Conservation (phyloP, 2,888 invertebrate genomes). For the Eristalinus sepulchralis region DNA sequence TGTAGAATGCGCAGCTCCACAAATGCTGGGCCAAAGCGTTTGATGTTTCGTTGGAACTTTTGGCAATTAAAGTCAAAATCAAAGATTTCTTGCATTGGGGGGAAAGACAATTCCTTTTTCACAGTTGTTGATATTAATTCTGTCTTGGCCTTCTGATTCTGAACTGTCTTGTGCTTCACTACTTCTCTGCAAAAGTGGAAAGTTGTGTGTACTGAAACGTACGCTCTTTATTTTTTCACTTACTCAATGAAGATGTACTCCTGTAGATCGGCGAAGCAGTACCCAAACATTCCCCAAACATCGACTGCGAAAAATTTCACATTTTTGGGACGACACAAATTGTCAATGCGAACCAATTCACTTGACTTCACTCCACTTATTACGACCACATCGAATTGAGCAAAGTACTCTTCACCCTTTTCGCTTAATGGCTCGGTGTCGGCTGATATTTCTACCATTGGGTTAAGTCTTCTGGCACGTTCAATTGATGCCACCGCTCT, state of each 20-base stretch:
- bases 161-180: slow-evolving; percentile 80
- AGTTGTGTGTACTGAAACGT: neutral
- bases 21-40: slow-evolving; percentile 87
- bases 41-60: slow-evolving; percentile 84
- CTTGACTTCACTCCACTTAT: slow-evolving; percentile 88
- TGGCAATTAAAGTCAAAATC: slow-evolving; percentile 85
- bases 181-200: slow-evolving; percentile 81
- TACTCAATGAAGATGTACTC: slow-evolving; percentile 91
- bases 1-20: slow-evolving; percentile 86
- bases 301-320: slow-evolving; percentile 94
- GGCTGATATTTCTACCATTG: slow-evolving; percentile 92
- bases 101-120: slow-evolving; percentile 85
- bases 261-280: slow-evolving; percentile 93
- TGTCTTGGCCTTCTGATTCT: slow-evolving; percentile 82
- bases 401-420: slow-evolving; percentile 88
- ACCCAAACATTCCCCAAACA: slow-evolving; percentile 96
- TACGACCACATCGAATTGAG: slow-evolving; percentile 91
- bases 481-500: slow-evolving; percentile 91
- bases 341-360: slow-evolving; percentile 88
- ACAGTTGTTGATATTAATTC: slow-evolving; percentile 85
- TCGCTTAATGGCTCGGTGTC: slow-evolving; percentile 85
- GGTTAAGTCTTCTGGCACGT: slow-evolving; percentile 93
- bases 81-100: slow-evolving; percentile 86
- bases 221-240: slow-evolving; percentile 74
- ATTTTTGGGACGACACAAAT: slow-evolving; percentile 87